Evolutionary conservation across 1,140 invertebrate species (phyloP).

Genomic region (Eurosta solidaginis): DNA sequence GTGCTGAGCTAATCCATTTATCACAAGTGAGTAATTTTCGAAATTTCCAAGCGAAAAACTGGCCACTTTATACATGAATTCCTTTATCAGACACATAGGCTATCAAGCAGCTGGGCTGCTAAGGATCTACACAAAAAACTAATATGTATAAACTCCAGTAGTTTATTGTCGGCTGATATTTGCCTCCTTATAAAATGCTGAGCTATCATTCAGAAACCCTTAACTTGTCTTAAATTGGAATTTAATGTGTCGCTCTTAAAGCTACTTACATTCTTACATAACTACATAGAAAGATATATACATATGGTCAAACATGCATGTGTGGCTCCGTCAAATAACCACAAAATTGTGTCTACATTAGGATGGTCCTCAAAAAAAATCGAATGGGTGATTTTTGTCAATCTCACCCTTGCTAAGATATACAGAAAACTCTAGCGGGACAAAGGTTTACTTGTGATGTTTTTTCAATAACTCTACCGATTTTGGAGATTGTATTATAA

Average conservation of each 20-base stretch:
- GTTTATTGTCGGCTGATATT: not conserved
- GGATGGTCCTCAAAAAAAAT: too few species aligned
- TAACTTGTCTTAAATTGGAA: conserved; percentile 11
- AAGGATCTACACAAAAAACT: too few species aligned
- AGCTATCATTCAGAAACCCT: not conserved
- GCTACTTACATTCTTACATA: not conserved
- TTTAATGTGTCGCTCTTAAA: conserved; percentile 3
- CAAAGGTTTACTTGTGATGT: too few species aligned
- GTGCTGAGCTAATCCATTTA: conserved; percentile 12
- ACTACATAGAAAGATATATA: not conserved
- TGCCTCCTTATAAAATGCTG: not conserved
- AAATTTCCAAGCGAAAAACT: not conserved
- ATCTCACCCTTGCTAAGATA: too few species aligned
- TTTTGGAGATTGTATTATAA: too few species aligned
- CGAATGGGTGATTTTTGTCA: too few species aligned
- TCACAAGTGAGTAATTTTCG: conserved; percentile 24
- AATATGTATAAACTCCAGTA: not conserved
- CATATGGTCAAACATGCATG: not conserved
- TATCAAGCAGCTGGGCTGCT: too few species aligned
- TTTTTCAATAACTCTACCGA: too few species aligned
- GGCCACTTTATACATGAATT: conserved; percentile 25
- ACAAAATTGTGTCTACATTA: too few species aligned
- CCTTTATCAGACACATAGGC: not conserved
- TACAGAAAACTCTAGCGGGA: too few species aligned
- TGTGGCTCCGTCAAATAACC: not conserved